phyloP scores from a whole-genome alignment of 2,888 invertebrate species.

The Scaptomyza polygonia region DNA sequence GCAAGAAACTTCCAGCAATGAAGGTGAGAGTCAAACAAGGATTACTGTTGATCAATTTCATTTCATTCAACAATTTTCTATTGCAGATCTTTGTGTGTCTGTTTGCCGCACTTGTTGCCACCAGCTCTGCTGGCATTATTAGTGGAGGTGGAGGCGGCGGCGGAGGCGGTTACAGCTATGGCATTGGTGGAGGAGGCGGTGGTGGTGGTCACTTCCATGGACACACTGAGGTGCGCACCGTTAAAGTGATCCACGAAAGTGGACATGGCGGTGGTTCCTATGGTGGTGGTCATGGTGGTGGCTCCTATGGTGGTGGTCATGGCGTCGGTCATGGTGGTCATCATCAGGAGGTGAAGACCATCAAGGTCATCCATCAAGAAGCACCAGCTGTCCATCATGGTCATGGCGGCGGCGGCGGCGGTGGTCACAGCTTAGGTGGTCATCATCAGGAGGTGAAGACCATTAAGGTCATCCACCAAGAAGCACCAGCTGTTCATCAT shows the following conservation, averaged over 20 bases:
- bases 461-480: conserved; percentile 38
- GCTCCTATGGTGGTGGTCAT: conserved; percentile 21
- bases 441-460: conserved; percentile 38
- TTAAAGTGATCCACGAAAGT: conserved; percentile 62
- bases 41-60: not conserved
- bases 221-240: conserved; percentile 56
- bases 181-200: conserved; percentile 49
- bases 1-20: conserved; percentile 78
- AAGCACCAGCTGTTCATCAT: conserved; percentile 16
- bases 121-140: conserved; percentile 66
- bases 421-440: conserved; percentile 21
- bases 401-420: conserved; percentile 25
- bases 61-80: not conserved
- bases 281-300: conserved; percentile 19
- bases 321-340: conserved; percentile 17
- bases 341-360: conserved; percentile 49
- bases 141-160: conserved; percentile 60
- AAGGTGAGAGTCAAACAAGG: conserved; percentile 47
- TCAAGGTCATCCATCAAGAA: conserved; percentile 60
- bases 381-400: conserved; percentile 40
- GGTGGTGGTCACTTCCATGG: conserved; percentile 30
- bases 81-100: conserved; percentile 69
- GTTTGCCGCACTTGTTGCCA: conserved; percentile 66
- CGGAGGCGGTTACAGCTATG: conserved; percentile 69
- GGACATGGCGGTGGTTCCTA: conserved; percentile 29